Evolutionary conservation across 2,797 vertebrate genomes (phyloP), one percentile per base, ranked within the genome.

Genomic region (Alosa sapidissima): DNA sequence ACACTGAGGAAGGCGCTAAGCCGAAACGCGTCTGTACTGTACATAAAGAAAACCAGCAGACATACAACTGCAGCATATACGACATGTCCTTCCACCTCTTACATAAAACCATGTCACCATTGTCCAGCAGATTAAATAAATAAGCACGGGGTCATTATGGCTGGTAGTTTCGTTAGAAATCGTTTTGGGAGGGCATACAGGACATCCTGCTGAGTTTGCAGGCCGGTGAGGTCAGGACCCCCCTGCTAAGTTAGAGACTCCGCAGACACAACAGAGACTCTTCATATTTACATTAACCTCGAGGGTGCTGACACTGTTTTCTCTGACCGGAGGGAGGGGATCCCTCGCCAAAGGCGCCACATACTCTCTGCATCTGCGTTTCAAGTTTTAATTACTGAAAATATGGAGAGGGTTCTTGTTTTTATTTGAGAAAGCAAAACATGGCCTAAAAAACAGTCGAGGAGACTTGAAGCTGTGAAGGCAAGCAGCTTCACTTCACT

Each of bases 281-380:
- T 14, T 75, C 68, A 16, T 75, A 45, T 75, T 75, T 75, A 75
- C 68, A 75, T 75, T 41, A 41, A 45, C 33, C 68, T 45, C 68
- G 16, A 14, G 6, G 2, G 28, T 9, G 24, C 62, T 13, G 62
- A 11, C 28, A 6, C 68, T 75, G 68, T 21, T 41, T 45, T 16
- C 33, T 41, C 68, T 14, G 13, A 16, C 36, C 68, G 6, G 24
- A 19, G 68, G 36, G 36, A 16, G 36, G 68, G 36, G 41, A 75
- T 75, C 68, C 33, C 36, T 75, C 11, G 19, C 68, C 16, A 33
- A 41, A 1, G 68, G 68, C 11, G 68, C 16, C 68, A 45, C 33
- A 75, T 45, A 5, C 36, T 45, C 33, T 16, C 36, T 19, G 13
- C 45, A 21, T 75, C 68, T 75, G 6, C 41, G 41, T 6, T 16